A percentile compares a stretch with the other conserved stretches of the same genome.
These are phyloP conservation scores for Drosophila yooni DNA, from an alignment of 2,888 invertebrate species.

Conservation along the genomic window DNA sequence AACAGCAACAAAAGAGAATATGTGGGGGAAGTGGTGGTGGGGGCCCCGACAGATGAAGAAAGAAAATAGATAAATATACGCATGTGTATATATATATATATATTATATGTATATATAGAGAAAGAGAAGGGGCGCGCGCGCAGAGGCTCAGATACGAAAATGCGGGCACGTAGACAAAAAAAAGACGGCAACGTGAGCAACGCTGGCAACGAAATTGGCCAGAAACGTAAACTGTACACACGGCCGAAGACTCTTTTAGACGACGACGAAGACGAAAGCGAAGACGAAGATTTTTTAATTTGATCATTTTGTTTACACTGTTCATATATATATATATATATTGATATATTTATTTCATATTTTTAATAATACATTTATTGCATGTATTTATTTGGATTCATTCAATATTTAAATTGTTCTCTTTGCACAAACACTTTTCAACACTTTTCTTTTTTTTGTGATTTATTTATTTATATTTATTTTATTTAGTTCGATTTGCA, in stretches of 20 bases:
- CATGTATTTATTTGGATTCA: slow-evolving; percentile 6
- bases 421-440: slow-evolving; percentile 52
- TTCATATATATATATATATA: slow-evolving; percentile 14
- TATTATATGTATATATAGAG: not conserved
- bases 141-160: slow-evolving; percentile 31
- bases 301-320: slow-evolving; percentile 36
- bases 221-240: slow-evolving; percentile 57
- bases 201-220: slow-evolving; percentile 51
- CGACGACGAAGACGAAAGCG: slow-evolving; percentile 20
- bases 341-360: slow-evolving; percentile 7
- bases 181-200: slow-evolving; percentile 32
- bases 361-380: slow-evolving; percentile 1
- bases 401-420: slow-evolving; percentile 33
- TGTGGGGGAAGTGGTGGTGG: not conserved
- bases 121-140: slow-evolving; percentile 34
- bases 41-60: slow-evolving; percentile 19
- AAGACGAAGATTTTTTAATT: slow-evolving; percentile 27
- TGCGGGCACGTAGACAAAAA: slow-evolving; percentile 67
- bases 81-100: not conserved
- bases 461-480: slow-evolving; percentile 19
- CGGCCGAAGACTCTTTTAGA: slow-evolving; percentile 27
- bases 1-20: slow-evolving; percentile 38
- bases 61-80: slow-evolving; percentile 7
- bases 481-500: slow-evolving; percentile 48
- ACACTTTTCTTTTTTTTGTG: slow-evolving; percentile 27